phyloP scores from a whole-genome alignment of 2,113 vertebrate genomes.

The Chitala chitala region DNA sequence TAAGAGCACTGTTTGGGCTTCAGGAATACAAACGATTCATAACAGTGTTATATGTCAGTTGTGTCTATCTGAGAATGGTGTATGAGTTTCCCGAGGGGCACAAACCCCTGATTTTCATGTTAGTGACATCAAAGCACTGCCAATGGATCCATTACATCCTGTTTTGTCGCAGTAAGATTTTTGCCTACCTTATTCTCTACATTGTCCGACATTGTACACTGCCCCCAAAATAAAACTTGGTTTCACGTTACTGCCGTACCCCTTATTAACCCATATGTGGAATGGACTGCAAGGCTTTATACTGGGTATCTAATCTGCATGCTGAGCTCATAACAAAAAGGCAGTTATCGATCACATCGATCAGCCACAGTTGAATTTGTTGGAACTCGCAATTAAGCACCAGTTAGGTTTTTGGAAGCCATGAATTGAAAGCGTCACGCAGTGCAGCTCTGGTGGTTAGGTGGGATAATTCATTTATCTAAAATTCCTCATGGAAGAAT shows the following conservation, averaged over 20 bases:
- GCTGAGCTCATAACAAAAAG: not conserved
- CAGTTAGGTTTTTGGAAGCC: not conserved
- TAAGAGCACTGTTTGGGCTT: too few species aligned
- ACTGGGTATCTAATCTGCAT: conserved; percentile 10
- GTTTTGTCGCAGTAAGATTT: too few species aligned
- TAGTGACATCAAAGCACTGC: too few species aligned
- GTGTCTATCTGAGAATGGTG: too few species aligned
- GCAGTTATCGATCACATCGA: not conserved
- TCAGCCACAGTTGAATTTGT: not conserved
- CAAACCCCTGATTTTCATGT: too few species aligned
- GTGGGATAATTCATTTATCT: not conserved
- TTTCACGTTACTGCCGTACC: not conserved
- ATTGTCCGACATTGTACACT: too few species aligned
- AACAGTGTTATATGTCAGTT: too few species aligned
- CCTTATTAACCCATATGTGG: not conserved
- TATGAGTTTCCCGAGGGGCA: too few species aligned
- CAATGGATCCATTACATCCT: too few species aligned
- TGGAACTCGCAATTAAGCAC: too few species aligned
- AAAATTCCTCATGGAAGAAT: not conserved
- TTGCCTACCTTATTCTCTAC: too few species aligned
- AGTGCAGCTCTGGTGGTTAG: not conserved
- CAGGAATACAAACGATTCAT: too few species aligned
- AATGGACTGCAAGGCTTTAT: not conserved
- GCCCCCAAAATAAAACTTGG: not conserved
- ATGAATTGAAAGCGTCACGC: not conserved